These are phyloP conservation scores for Macrotus californicus DNA, from an alignment of 2,113 vertebrate genomes.

Conservation along the genomic window DNA sequence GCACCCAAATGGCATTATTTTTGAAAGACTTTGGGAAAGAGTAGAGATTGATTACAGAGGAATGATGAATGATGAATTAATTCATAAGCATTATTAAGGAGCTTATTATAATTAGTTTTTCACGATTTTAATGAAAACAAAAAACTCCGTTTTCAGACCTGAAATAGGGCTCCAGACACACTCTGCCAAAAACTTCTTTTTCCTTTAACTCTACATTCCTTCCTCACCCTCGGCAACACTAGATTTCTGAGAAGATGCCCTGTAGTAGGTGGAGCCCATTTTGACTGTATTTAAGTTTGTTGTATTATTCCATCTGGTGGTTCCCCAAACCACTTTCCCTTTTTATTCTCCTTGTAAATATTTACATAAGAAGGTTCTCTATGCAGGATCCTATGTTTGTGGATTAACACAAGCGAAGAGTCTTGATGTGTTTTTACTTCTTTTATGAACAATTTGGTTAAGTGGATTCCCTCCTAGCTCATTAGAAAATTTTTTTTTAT, in stretches of 20 bases:
- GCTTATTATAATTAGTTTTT: not conserved
- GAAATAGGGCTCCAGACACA: not conserved
- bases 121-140: slow-evolving; percentile 25
- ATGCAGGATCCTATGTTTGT: not conserved
- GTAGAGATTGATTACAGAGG: not conserved
- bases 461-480: slow-evolving; percentile 66
- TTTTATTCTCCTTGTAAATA: slow-evolving; percentile 76
- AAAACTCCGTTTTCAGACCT: not conserved
- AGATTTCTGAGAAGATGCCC: slow-evolving; percentile 14
- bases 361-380: slow-evolving; percentile 67
- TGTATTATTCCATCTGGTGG: slow-evolving; percentile 67
- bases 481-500: slow-evolving; percentile 49
- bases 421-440: slow-evolving; percentile 47
- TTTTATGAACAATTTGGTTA: slow-evolving; percentile 59
- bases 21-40: slow-evolving; percentile 28
- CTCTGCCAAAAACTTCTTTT: not conserved
- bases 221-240: not conserved
- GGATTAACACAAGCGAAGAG: not conserved
- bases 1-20: slow-evolving; percentile 19
- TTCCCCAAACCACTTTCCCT: slow-evolving; percentile 47
- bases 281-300: slow-evolving; percentile 51
- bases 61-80: slow-evolving; percentile 26
- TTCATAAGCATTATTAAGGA: not conserved
- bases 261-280: slow-evolving; percentile 27
- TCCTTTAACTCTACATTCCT: not conserved